These are phyloP conservation scores for Geopemphigus sp. DNA, from an alignment of 1,140 invertebrate genomes.

Conservation along the genomic window DNA sequence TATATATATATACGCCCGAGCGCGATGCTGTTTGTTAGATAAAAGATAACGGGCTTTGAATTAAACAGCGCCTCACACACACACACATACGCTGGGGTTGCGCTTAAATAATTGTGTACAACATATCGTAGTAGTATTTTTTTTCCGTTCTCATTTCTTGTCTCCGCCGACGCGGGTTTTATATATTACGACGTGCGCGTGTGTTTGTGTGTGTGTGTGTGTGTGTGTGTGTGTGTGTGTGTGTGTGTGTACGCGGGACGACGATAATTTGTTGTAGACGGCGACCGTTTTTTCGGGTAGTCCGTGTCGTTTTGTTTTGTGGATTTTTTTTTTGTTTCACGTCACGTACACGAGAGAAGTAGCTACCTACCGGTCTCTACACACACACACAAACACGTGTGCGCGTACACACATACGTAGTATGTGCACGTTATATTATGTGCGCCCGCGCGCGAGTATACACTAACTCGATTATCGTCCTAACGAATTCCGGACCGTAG, in stretches of 20 bases:
- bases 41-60: constrained; percentile 30
- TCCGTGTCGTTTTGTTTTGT: background rate
- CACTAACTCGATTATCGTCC: too few relatives aligned
- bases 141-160: too few relatives aligned
- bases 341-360: constrained; percentile 26
- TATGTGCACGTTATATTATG: too few relatives aligned
- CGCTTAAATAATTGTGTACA: constrained; percentile 24
- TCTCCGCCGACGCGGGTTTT: background rate
- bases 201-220: too few relatives aligned
- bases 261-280: constrained; percentile 2
- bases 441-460: too few relatives aligned
- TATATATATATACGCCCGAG: background rate
- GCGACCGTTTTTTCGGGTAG: background rate
- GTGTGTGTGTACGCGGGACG: background rate
- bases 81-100: background rate
- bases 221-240: too few relatives aligned
- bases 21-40: constrained; percentile 16
- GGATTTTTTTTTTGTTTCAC: background rate
- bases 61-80: constrained; percentile 14
- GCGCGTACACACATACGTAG: too few relatives aligned
- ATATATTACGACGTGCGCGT: too few relatives aligned
- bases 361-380: constrained; percentile 22
- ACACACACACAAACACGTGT: background rate
- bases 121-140: background rate
- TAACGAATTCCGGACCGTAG: too few relatives aligned